Evolutionary conservation across 2,888 invertebrate genomes (phyloP), one percentile per base, ranked within the genome.

Genomic region (Bugulina stolonifera): DNA sequence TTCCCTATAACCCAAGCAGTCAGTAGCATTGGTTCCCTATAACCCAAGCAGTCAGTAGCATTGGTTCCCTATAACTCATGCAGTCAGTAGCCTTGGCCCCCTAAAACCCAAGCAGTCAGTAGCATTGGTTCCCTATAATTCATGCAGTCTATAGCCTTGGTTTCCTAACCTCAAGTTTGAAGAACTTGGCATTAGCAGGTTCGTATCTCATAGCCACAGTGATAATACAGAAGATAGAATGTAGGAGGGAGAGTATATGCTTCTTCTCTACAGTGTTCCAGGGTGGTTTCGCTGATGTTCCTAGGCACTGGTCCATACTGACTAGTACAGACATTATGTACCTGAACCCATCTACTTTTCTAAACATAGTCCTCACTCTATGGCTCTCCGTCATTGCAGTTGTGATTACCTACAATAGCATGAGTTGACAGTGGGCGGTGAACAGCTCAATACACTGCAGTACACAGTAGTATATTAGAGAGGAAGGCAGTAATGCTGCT

Each of bases 131-230:
- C n/a, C n/a, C n/a, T n/a, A n/a, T n/a, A n/a, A n/a, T n/a, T n/a
- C n/a, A n/a, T n/a, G n/a, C n/a, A n/a, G n/a, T n/a, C n/a, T n/a
- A n/a, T n/a, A n/a, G n/a, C n/a, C n/a, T n/a, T n/a, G n/a, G n/a
- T n/a, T n/a, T n/a, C n/a, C n/a, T 43, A 79, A 91, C 92, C 89
- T 99, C 98, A 76, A 93, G 91, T 81, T 94, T 91, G 87, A 99
- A 99, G 87, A 95, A 94, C 84, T 95, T 95, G 0, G 98, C 98
- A 85, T 99, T 99, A 0, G 97, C 97, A 0, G 99, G 99, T 84
- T 99, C 99, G 83, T 96, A 99, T 77, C 99, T 88, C 98, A 99
- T 98, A 0, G 97, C 96, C 0, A 96, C 93, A 74, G 94, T 93
- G 77, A 99, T 89, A 0, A 95, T 94, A 81, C 93, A 93, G 85